Base-by-base conservation (phyloP, 2,113 vertebrate genomes). In the Hucho hucho region DNA sequence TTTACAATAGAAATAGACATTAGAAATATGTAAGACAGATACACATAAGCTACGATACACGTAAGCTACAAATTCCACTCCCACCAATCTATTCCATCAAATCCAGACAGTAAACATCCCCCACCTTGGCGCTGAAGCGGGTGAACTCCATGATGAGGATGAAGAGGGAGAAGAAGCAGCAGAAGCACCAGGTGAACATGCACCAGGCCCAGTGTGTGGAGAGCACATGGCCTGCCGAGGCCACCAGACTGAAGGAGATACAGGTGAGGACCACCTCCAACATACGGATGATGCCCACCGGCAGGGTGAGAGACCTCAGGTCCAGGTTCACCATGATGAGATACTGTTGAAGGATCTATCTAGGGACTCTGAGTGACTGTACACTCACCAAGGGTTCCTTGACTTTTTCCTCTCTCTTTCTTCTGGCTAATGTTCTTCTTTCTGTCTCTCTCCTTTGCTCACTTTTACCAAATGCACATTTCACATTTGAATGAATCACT, bases 141-240 rank as follows among this genome's bases (percentile, higher is more conserved):
- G 90, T 91, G 83, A 96, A 87, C 91, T 97, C 96, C 87, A 95
- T 73, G 63, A 94, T 6, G 53, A 97, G 43, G 67, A 97, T 92
- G 65, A 94, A 70, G 29, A 95, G 77, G 0, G 94, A 94, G 73
- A 94, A 70, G 6, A 82, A 6, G 24, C 92, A 97, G 82, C 95
- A 96, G 85, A 97, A 93, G 79, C 91, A 93, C 96, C 96, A 97
- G 4, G 91, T 93, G 84, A 96, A 96, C 94, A 97, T 95, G 83
- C 95, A 95, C 96, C 96, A 97, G 0, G 81, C 81, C 74, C 95
- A 95, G 4, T 91, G 95, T 11, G 92, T 0, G 0, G 0, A 28
- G 0, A 0, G 0, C 0, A 4, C 5, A 0, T 0, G 0, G 1
- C 61, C 2, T 0, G 67, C 86, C 0, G 90, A 85, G 0, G 95